phyloP scores from a whole-genome alignment of 2,797 vertebrate genomes.

The Prunella strophiata region DNA sequence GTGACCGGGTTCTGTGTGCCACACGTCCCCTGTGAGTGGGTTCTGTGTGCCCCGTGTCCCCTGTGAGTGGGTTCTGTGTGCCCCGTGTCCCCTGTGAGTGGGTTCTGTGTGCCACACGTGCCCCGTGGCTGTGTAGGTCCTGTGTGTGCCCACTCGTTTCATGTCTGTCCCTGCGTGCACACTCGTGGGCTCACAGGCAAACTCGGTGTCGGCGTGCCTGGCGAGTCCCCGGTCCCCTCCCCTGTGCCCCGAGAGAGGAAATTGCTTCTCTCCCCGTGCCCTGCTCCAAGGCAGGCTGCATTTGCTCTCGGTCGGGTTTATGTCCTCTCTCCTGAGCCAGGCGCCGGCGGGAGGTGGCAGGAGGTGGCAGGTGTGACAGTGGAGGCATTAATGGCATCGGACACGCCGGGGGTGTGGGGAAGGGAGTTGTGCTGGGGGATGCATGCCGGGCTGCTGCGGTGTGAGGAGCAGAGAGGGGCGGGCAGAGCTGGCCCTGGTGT shows the following conservation, averaged over 20 bases:
- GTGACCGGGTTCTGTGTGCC: background rate
- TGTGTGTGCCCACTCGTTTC: accelerated
- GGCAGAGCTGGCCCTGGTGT: accelerated
- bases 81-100: too few relatives aligned
- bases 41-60: background rate
- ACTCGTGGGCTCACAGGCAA: accelerated
- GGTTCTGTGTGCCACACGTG: too few relatives aligned
- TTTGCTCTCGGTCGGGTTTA: background rate
- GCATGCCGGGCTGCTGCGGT: background rate
- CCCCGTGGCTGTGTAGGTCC: too few relatives aligned
- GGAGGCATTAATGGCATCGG: background rate
- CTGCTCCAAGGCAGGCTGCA: accelerated
- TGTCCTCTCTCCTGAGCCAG: background rate
- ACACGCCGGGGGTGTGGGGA: accelerated
- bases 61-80: too few relatives aligned
- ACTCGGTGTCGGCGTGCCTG: accelerated
- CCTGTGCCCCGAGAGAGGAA: background rate
- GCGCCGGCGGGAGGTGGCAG: background rate
- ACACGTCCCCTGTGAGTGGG: too few relatives aligned
- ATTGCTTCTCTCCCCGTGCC: too few relatives aligned
- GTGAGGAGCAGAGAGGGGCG: background rate
- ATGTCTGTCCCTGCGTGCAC: accelerated
- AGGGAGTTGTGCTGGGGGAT: background rate
- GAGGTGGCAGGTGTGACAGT: background rate
- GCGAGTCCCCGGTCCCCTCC: accelerated